Evolutionary conservation across 37 sponge, comb jelly and placozoan species (phyloP), one percentile per base, ranked within the genome.

Genomic region (Agelas oroides): DNA sequence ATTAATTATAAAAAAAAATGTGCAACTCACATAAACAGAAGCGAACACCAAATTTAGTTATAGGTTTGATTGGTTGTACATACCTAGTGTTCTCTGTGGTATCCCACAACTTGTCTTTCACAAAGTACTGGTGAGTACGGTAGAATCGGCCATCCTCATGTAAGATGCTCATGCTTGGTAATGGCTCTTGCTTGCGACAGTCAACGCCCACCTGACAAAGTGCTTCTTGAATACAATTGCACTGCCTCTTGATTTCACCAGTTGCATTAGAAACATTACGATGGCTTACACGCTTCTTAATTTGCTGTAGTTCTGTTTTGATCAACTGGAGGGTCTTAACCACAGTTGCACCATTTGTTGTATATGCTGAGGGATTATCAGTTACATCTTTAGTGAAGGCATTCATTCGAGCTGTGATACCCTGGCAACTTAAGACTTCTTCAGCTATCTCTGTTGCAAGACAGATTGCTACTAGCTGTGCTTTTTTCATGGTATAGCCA

Each of bases 91-190:
- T n/a, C n/a, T n/a, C n/a, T n/a, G n/a, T n/a, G n/a, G n/a, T n/a
- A n/a, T 77, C 69, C 69, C 69, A 86, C 52, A 70, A 71, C 14
- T 56, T 35, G 61, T 86, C 86, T 41, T 86, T 34, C 71, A 86
- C 76, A 28, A 1, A 18, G 52, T 86, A 71, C 62, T 86, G 86
- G 71, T 67, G 32, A 36, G 38, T 69, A 30, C 35, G 77, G n/a
- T 77, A 63, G 21, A 77, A 34, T 12, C 71, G 70, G 21, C 54
- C 33, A 23, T 24, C 20, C 34, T 77, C 86, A 55, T n/a, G 69
- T 31, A 86, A 55, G 2, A 77, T 39, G 27, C n/a, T 70, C 41
- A 86, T 32, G 28, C 62, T 59, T 2, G 86, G 86, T 6, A 86
- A 33, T 5, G 65, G 70, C 2, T 27, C 21, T 20, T 58, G 23